Conservation (phyloP, 2,113 vertebrate genomes). For the Psittacara wagleri region DNA sequence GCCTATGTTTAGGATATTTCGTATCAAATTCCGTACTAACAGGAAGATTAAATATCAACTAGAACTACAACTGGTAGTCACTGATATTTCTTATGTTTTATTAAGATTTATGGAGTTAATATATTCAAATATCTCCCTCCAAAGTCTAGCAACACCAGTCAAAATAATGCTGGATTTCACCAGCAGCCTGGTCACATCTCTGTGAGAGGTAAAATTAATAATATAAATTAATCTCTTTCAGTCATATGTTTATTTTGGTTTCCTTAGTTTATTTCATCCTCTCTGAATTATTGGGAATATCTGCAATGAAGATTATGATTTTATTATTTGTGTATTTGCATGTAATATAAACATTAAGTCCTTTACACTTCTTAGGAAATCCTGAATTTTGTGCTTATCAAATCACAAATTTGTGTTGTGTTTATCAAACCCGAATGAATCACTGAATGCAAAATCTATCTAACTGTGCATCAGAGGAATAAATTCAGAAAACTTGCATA, state of each 20-base stretch:
- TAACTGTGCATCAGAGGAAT: background rate
- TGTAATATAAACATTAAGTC: background rate
- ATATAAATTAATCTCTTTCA: background rate
- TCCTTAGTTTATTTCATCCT: background rate
- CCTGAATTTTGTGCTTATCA: background rate
- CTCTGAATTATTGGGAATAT: background rate
- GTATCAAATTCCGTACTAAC: background rate
- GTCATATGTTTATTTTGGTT: background rate
- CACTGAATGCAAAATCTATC: background rate
- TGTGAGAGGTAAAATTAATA: background rate
- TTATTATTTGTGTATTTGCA: background rate
- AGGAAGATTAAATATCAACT: background rate
- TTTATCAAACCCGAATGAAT: background rate
- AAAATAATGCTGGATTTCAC: background rate
- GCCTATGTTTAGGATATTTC: background rate
- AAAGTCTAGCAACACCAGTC: background rate
- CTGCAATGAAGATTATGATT: background rate
- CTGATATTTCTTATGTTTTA: background rate
- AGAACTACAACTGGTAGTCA: background rate
- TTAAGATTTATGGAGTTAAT: background rate
- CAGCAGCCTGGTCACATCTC: background rate
- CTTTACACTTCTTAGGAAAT: background rate
- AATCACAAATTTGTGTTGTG: background rate
- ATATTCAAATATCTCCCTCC: background rate
- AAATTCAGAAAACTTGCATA: background rate